Base-by-base conservation (phyloP, 2,113 vertebrate species). In the Lota lota region DNA sequence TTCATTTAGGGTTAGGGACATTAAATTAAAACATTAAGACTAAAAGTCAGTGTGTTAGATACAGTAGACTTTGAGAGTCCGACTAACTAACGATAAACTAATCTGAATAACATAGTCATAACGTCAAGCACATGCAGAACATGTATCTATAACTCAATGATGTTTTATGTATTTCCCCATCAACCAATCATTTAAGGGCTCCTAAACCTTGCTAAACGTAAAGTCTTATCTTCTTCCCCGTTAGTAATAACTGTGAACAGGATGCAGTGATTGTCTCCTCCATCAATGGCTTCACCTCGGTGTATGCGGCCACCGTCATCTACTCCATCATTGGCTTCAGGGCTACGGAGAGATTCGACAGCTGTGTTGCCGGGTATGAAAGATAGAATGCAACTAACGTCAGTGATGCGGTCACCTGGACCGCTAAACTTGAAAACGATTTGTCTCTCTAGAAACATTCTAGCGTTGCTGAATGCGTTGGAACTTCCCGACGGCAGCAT, bases 321-420 rank as follows among this genome's bases (percentile, higher is more conserved):
- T 98, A 97, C 56, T 93, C 93, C 64, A 93, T 98, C 72, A 97
- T 96, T 5, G 96, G 96, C 54, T 98, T 98, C 92, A 93, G 95
- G 5, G 95, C 95, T 74, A 97, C 94, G 0, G 81, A 94, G 63
- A 92, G 86, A 87, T 97, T 81, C 0, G 95, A 97, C 6, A 91
- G 88, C 71, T 98, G 96, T 54, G 60, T 95, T 14, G 71, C 64
- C 70, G 80, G 18, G 95, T 97, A 90, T 78, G 89, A 40, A 59
- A 12, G 19, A 12, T 59, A 20, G 1, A 20, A 59, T 12, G 12
- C 12, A 59, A 21, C 14, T 59, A 19, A 3, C 8, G 1, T 18
- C 57, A 59, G 7, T 21, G 57, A 33, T 18, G 40, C 1, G 2
- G 2, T 22, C n/a, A 24, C 21, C 4, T 36, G 22, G 33, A 18